A percentile compares a stretch with the other conserved stretches of the same genome.
Evolutionary conservation across 2,113 vertebrate species (phyloP).

Genomic region (Caracal caracal): DNA sequence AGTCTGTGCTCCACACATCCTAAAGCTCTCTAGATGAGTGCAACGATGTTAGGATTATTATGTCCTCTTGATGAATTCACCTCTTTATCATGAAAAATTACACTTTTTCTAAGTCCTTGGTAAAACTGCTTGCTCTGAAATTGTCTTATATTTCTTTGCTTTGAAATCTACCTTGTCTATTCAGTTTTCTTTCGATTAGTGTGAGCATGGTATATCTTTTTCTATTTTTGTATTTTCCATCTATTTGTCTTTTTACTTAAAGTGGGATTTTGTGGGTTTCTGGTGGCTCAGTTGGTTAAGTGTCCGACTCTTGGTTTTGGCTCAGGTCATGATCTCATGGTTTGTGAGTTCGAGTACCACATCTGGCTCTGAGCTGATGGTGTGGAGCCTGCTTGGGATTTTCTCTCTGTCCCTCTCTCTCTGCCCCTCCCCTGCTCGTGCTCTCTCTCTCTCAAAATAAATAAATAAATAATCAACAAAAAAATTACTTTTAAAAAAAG

Average conservation of each 20-base stretch:
- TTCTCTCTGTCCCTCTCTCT: too few species aligned
- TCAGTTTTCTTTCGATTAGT: neutral
- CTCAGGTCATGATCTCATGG: too few species aligned
- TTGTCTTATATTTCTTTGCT: neutral
- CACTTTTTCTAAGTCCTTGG: neutral
- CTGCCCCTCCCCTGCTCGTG: too few species aligned
- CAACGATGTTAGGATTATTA: neutral
- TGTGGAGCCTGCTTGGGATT: too few species aligned
- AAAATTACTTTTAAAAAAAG: too few species aligned
- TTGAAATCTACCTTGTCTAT: neutral
- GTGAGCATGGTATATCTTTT: neutral
- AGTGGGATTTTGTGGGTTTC: neutral
- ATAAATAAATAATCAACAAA: too few species aligned
- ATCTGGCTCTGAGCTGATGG: too few species aligned
- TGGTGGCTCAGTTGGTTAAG: too few species aligned
- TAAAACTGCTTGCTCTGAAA: neutral
- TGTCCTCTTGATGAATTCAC: neutral
- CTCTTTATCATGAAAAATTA: neutral
- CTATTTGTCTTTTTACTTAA: neutral
- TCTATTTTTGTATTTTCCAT: neutral
- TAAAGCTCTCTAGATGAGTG: neutral
- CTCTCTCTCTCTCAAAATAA: too few species aligned
- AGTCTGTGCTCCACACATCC: neutral
- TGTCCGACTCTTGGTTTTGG: too few species aligned
- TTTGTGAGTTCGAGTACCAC: too few species aligned